These are phyloP conservation scores for Euphydryas editha DNA, from an alignment of 2,888 invertebrate species.

Conservation along the genomic window DNA sequence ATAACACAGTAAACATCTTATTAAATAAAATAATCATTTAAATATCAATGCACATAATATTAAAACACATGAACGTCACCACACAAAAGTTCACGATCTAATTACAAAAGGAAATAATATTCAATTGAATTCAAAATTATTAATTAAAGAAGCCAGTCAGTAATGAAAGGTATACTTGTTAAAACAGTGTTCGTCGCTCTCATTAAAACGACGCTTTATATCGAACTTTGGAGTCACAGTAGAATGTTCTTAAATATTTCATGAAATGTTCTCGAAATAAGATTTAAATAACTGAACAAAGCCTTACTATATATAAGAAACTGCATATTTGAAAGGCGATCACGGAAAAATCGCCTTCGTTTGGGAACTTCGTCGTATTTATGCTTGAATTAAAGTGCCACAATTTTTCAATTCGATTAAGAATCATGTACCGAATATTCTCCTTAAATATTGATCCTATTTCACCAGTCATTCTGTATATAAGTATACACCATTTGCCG, in stretches of 20 bases:
- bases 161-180: not conserved
- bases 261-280: no score
- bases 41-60: not conserved
- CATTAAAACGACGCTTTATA: constrained; percentile 11
- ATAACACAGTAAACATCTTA: no score
- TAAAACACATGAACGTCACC: not conserved
- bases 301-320: not conserved
- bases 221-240: constrained; percentile 6
- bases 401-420: no score
- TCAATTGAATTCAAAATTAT: constrained; percentile 3
- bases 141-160: constrained; percentile 8
- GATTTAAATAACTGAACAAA: not conserved
- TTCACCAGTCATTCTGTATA: no score
- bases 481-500: no score
- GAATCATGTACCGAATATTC: no score
- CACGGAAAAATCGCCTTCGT: no score
- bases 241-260: constrained; percentile 12
- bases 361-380: no score
- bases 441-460: no score
- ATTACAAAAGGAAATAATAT: not conserved
- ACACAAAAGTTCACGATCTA: not conserved
- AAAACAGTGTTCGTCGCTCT: constrained; percentile 9
- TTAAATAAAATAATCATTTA: no score
- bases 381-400: no score
- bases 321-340: no score